These are phyloP conservation scores for Euzophera pinguis DNA, from an alignment of 2,888 invertebrate species.

Conservation along the genomic window DNA sequence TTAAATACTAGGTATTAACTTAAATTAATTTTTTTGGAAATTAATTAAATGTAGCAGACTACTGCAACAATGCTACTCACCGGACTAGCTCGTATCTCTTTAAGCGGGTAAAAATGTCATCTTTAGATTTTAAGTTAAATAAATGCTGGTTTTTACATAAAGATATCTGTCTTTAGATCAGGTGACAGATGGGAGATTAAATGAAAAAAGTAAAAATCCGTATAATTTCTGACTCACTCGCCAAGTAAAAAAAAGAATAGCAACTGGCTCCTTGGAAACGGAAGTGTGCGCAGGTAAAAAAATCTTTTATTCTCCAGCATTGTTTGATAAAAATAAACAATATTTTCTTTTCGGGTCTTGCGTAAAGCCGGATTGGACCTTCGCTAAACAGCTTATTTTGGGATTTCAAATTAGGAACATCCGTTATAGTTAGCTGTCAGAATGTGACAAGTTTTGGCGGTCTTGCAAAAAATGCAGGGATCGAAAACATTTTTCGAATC, in stretches of 20 bases:
- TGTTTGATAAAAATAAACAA: not conserved
- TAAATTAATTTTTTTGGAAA: too few species aligned
- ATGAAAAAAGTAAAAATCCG: not conserved
- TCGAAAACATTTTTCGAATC: not conserved
- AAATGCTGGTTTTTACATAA: too few species aligned
- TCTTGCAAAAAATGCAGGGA: constrained; percentile 3
- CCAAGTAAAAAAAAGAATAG: not conserved
- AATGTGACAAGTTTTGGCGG: constrained; percentile 26
- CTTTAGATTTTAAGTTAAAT: too few species aligned
- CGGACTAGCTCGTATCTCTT: too few species aligned
- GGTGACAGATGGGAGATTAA: not conserved
- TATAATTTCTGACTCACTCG: not conserved
- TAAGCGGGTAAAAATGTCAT: too few species aligned
- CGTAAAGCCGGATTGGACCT: constrained; percentile 22
- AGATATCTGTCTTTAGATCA: too few species aligned
- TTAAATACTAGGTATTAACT: too few species aligned
- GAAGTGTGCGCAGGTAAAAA: constrained; percentile 6
- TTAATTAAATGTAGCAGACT: too few species aligned
- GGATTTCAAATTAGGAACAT: constrained; percentile 29
- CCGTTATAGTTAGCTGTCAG: constrained; percentile 26
- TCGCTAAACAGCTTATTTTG: constrained; percentile 29
- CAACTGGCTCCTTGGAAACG: not conserved
- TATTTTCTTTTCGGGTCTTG: constrained; percentile 16
- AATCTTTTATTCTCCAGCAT: constrained; percentile 4
- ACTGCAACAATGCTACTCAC: too few species aligned